Conservation (phyloP, 2,113 vertebrate genomes). For the Apodemus speciosus region DNA sequence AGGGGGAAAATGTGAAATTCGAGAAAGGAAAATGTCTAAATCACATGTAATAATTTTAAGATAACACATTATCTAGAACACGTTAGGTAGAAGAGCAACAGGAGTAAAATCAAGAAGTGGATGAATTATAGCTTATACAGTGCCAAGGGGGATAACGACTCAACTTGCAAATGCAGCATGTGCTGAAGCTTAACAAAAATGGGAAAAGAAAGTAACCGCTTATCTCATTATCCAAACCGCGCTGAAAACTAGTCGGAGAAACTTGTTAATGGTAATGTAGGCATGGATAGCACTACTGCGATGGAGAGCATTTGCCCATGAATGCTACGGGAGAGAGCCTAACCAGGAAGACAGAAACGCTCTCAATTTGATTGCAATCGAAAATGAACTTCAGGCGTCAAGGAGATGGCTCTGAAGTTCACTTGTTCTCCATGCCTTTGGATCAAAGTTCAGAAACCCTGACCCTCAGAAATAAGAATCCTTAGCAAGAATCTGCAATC, state of each 20-base stretch:
- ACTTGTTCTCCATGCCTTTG: not conserved
- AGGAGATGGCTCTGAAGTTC: not conserved
- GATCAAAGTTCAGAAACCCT: not conserved
- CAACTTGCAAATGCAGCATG: not conserved
- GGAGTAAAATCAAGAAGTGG: not conserved
- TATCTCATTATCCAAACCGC: not conserved
- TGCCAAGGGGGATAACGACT: not conserved
- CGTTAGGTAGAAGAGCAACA: not conserved
- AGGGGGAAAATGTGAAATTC: not conserved
- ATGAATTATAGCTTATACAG: not conserved
- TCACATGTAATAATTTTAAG: not conserved
- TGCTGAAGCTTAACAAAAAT: not conserved
- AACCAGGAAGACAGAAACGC: not conserved
- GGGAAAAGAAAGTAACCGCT: not conserved
- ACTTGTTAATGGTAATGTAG: accelerated
- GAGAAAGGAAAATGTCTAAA: not conserved
- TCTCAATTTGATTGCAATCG: not conserved
- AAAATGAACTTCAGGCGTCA: not conserved
- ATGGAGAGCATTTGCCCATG: not conserved
- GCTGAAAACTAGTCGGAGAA: not conserved
- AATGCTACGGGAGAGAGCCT: not conserved
- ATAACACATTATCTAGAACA: not conserved
- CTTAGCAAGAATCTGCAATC: not conserved
- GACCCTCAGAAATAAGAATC: not conserved
- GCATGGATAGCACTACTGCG: not conserved